A percentile compares a stretch with the other conserved stretches of the same genome.
Conservation (phyloP, 2,113 vertebrate genomes). For the Cynocephalus volans region DNA sequence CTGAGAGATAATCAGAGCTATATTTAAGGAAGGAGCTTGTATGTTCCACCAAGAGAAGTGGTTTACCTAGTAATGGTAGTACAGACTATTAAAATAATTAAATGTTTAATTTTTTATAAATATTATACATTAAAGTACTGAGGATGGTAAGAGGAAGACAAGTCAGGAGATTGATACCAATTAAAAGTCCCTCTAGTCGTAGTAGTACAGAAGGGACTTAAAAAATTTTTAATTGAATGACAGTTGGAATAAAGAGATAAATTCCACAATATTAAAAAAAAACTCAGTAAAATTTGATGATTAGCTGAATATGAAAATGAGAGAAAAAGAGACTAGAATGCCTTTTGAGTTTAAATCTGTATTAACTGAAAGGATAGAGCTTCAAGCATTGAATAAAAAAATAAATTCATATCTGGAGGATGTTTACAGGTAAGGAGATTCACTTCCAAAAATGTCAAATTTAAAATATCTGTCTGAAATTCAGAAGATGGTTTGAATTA, state of each 20-base stretch:
- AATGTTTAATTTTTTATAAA: constrained; percentile 13
- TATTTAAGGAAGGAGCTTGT: background rate
- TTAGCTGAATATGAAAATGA: background rate
- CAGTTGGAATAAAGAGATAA: background rate
- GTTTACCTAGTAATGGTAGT: too few species aligned
- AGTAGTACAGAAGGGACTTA: too few species aligned
- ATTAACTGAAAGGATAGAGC: background rate
- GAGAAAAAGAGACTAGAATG: background rate
- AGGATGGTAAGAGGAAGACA: background rate
- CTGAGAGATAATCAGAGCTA: background rate
- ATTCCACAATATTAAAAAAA: background rate
- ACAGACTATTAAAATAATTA: constrained; percentile 24
- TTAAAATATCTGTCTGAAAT: background rate
- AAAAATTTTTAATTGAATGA: background rate
- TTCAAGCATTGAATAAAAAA: background rate
- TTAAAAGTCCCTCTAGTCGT: too few species aligned
- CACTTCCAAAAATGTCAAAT: background rate
- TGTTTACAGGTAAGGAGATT: background rate
- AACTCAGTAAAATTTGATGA: background rate
- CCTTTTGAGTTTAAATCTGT: background rate
- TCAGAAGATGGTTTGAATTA: background rate
- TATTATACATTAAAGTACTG: background rate
- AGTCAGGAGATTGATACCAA: background rate
- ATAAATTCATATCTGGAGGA: background rate
- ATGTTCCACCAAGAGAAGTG: background rate